A percentile compares a stretch with the other conserved stretches of the same genome.
These are phyloP conservation scores for Actinopyga echinites DNA, from an alignment of 53 echinoderm and acorn worm species.

Conservation along the genomic window DNA sequence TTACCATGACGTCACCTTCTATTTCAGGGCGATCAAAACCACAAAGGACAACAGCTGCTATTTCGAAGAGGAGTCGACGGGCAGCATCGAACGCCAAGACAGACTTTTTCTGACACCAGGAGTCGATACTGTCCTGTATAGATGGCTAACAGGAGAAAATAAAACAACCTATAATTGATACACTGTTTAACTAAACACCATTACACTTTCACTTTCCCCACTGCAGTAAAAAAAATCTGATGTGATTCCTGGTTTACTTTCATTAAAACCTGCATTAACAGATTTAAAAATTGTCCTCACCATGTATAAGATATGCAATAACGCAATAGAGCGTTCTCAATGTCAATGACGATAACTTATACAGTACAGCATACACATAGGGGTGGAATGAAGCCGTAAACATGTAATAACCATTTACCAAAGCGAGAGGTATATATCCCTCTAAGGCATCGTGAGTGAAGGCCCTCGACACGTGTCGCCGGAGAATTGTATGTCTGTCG, in stretches of 20 bases:
- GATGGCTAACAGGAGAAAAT: slow-evolving; percentile 27
- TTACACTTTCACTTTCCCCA: too few species aligned
- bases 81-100: slow-evolving; percentile 55
- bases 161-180: background rate
- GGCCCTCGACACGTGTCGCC: slow-evolving; percentile 67
- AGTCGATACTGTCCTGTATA: slow-evolving; percentile 55
- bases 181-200: too few species aligned
- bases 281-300: too few species aligned
- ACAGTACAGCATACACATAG: too few species aligned
- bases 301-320: too few species aligned
- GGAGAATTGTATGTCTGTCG: slow-evolving; percentile 62
- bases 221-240: too few species aligned
- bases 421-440: slow-evolving; percentile 69
- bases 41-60: slow-evolving; percentile 80
- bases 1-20: slow-evolving; percentile 47
- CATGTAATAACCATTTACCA: slow-evolving; percentile 11
- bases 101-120: slow-evolving; percentile 64
- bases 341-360: too few species aligned
- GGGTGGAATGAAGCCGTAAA: too few species aligned
- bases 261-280: too few species aligned
- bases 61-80: slow-evolving; percentile 66
- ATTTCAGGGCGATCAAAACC: slow-evolving; percentile 69
- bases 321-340: too few species aligned
- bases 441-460: slow-evolving; percentile 74
- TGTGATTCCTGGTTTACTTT: too few species aligned